Evolutionary conservation across 2,797 vertebrate genomes (phyloP).

Genomic region (Sebastes glaucus): DNA sequence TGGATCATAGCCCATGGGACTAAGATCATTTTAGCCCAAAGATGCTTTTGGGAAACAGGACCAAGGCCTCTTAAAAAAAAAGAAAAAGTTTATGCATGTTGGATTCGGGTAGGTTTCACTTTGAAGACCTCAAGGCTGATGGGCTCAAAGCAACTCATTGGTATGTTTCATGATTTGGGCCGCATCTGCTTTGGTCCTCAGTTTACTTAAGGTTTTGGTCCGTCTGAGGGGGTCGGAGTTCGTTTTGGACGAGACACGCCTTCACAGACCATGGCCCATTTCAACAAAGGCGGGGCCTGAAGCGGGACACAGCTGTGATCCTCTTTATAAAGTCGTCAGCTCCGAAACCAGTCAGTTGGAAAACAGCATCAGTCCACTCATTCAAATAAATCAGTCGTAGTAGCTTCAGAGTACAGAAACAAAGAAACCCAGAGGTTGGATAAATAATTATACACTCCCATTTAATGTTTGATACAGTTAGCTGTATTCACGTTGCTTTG

Average conservation of each 20-base stretch:
- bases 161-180: not conserved
- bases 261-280: not conserved
- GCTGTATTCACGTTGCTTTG: constrained; percentile 52
- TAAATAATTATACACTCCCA: constrained; percentile 83
- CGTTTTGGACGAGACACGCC: not conserved
- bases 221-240: not conserved
- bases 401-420: constrained; percentile 78
- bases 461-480: constrained; percentile 80
- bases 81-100: not conserved
- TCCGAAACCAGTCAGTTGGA: constrained; percentile 30
- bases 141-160: not conserved
- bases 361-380: constrained; percentile 72
- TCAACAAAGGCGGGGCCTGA: constrained; percentile 30
- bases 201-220: not conserved
- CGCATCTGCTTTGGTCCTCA: not conserved
- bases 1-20: not conserved
- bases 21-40: not conserved
- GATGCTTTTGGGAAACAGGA: not conserved
- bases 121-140: not conserved
- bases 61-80: not conserved
- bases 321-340: constrained; percentile 17
- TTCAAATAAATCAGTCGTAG: constrained; percentile 70
- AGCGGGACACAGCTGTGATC: constrained; percentile 34
- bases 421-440: constrained; percentile 75
- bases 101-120: not conserved